A percentile compares a stretch with the other conserved stretches of the same genome.
phyloP scores from a whole-genome alignment of 2,888 invertebrate species.

The Limnephilus lunatus region DNA sequence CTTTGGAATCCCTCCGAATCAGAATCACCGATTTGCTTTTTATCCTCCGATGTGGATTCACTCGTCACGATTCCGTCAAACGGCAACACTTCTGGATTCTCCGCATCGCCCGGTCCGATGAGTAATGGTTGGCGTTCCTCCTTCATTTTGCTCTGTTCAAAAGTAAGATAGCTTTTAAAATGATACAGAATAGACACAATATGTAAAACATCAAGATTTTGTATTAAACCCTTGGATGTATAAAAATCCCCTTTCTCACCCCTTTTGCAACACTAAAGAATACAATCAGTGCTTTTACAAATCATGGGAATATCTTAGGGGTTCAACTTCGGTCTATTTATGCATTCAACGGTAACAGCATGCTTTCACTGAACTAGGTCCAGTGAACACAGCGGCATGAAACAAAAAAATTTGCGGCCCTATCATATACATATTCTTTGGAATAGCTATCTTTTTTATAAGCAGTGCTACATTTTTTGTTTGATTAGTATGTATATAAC shows the following conservation, averaged over 20 bases:
- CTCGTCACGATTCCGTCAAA: conserved; percentile 48
- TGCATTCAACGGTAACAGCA: background rate
- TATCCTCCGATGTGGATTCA: conserved; percentile 70
- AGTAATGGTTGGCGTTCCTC: conserved; percentile 85
- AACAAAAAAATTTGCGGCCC: too few species aligned
- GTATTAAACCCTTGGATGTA: background rate
- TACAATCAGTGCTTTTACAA: background rate
- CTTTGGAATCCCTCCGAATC: conserved; percentile 69
- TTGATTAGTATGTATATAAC: too few species aligned
- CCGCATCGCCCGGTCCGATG: conserved; percentile 69
- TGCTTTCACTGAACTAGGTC: too few species aligned
- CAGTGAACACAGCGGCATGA: too few species aligned
- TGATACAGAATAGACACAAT: background rate
- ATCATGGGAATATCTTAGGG: background rate
- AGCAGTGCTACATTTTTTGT: too few species aligned
- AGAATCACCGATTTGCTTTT: conserved; percentile 66
- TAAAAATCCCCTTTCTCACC: background rate
- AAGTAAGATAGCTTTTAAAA: background rate
- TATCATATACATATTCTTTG: too few species aligned
- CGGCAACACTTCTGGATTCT: conserved; percentile 54
- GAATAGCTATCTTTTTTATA: too few species aligned
- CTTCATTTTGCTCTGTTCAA: conserved; percentile 74
- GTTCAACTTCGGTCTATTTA: background rate
- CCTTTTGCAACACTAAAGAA: background rate
- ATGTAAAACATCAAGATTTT: too few species aligned